Evolutionary conservation across 2,888 invertebrate genomes (phyloP), one percentile per base, ranked within the genome.

Genomic region (Trachelus tabidus): DNA sequence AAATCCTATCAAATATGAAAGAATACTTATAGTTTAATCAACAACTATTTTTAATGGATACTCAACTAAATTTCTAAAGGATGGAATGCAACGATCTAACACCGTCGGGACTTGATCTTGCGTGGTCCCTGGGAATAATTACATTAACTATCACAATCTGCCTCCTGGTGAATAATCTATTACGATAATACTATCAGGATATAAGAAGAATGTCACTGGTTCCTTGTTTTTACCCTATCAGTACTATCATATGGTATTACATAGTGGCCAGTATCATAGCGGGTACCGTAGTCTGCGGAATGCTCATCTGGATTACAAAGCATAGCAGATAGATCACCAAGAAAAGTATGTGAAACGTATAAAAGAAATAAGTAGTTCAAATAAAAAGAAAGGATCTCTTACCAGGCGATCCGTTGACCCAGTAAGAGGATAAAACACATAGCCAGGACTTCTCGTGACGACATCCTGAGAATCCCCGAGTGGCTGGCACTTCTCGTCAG

Each of bases 381-480:
- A 33, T 68, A 69, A 11, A 73, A 76, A 34, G n/a, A 68, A 69
- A 78, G n/a, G 77, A 76, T 75, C 74, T 81, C 88, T 88, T 80
- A 87, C 89, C 89, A 87, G 81, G 83, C 85, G 77, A 85, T 83
- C 35, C 85, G 85, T 77, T 85, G 86, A 84, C 85, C 84, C 82
- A 86, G 84, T 81, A 87, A 87, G 73, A 88, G 81, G 76, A 88
- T 81, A 79, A 88, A 81, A 80, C 88, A 81, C 76, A 84, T 81
- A 81, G 86, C 83, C 77, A 87, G 79, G 81, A 86, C 83, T 81
- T 83, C 82, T 79, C 84, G 82, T 80, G 84, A 83, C 84, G 83
- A 84, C 90, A 89, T 89, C 83, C 85, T 88, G 86, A 33, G 82
- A 83, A 81, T 56, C 9, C 56, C 56, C 56, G 56, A 23, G 56